Evolutionary conservation across 2,888 invertebrate genomes (phyloP).

Genomic region (Drosophila sordidula): DNA sequence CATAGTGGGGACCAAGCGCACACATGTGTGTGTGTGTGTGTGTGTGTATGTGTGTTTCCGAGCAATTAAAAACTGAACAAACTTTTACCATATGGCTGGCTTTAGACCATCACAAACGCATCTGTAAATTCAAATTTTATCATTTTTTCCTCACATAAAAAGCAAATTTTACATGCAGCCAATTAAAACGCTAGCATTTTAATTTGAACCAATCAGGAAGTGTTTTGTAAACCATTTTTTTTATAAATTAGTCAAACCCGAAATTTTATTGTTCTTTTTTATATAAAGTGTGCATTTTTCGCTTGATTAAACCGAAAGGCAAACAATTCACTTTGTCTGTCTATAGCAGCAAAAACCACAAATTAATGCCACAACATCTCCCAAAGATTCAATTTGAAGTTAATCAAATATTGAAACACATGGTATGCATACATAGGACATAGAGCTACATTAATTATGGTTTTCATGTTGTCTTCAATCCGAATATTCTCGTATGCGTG

Average conservation of each 20-base stretch:
- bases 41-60: too few relatives aligned
- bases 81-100: neutral
- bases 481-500: neutral
- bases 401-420: neutral
- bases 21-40: too few relatives aligned
- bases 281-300: conserved; percentile 4
- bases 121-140: conserved; percentile 18
- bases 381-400: neutral
- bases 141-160: conserved; percentile 4
- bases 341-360: conserved; percentile 18
- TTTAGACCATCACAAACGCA: conserved; percentile 11
- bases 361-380: conserved; percentile 5
- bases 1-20: too few relatives aligned
- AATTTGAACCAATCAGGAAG: conserved; percentile 54
- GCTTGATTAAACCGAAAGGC: conserved; percentile 37
- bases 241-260: neutral
- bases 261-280: conserved; percentile 5
- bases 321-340: conserved; percentile 12
- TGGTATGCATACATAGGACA: neutral
- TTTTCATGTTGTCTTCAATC: neutral
- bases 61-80: neutral
- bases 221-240: conserved; percentile 26
- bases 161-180: conserved; percentile 28
- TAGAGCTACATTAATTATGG: neutral
- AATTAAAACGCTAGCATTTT: conserved; percentile 56